Base-by-base conservation (phyloP, 2,888 invertebrate genomes). In the Xestia rhomboidea region DNA sequence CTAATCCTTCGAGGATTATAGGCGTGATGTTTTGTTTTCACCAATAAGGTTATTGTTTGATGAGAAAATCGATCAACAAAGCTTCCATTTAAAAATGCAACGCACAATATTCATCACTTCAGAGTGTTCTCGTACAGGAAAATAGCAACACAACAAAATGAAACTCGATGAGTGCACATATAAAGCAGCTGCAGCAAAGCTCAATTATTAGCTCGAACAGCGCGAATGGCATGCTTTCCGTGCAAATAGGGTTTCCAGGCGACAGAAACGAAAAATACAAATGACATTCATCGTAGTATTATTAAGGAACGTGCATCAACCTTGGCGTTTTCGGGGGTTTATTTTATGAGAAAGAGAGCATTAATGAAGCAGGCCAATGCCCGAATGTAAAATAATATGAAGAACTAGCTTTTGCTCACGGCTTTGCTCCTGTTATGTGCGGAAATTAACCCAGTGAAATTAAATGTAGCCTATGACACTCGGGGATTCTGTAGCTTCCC, bases 181-280 rank as follows among this genome's bases (percentile, higher is more conserved):
- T 60, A 57, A 75, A 49, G 54, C 68, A 38, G 67, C 62, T 41
- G 49, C 68, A 70, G 74, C 10, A 69, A 27, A 49, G 27, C 64
- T 75, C 72, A 62, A 73, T 84, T 84, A 84, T 82, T 82, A 84
- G 44, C 70, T 74, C 34, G 73, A 68, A 77, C 64, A 72, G 82
- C 38, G 68, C 54, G n/a, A 51, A 75, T 15, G 60, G 71, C n/a
- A 54, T 66, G 38, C 44, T 30, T 73, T 49, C 49, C 30, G 27
- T 62, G 41, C 41, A 67, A 68, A 75, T 79, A 82, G 69, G 69
- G 78, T 71, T 81, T 60, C 13, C 68, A 63, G 38, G 10, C 18
- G n/a, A 64, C 34, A 18, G 66, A 49, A 66, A 66, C 34, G 54
- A 62, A 51, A 68, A 60, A 70, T 49, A 51, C 30, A 81, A 38